phyloP scores from a whole-genome alignment of 2,797 vertebrate species.

The Masticophis lateralis region DNA sequence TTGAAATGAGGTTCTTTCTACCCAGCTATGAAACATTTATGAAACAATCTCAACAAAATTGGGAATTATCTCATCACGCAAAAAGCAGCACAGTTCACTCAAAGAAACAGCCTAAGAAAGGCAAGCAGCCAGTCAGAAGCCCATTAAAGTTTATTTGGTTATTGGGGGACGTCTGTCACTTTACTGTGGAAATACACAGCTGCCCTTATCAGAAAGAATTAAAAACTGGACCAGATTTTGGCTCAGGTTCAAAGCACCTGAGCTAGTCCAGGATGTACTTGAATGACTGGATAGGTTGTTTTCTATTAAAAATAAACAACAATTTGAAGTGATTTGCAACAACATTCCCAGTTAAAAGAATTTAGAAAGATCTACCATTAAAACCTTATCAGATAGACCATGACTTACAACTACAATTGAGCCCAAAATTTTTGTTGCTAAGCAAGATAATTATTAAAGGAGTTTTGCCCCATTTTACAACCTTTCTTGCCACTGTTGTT shows the following conservation, averaged over 20 bases:
- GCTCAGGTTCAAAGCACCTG: not conserved
- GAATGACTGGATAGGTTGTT: not conserved
- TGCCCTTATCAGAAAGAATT: not conserved
- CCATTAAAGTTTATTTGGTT: not conserved
- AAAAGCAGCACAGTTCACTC: not conserved
- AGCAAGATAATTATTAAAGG: not conserved
- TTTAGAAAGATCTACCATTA: not conserved
- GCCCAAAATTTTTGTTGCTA: not conserved
- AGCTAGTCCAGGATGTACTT: not conserved
- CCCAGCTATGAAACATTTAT: constrained; percentile 4
- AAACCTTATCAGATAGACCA: not conserved
- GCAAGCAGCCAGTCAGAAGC: not conserved
- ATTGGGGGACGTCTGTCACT: not conserved
- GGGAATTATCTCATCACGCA: constrained; percentile 3
- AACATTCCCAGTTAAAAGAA: not conserved
- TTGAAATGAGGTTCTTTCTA: not conserved
- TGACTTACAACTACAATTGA: not conserved
- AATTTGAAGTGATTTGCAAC: not conserved
- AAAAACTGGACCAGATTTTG: not conserved
- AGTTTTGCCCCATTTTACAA: not conserved
- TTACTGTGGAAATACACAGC: not conserved
- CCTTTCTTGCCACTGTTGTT: not conserved
- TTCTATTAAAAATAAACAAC: not conserved
- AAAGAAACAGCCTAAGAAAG: not conserved
- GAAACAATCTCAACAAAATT: not conserved